Evolutionary conservation across 2,797 vertebrate species (phyloP).

Genomic region (Sarcoramphus papa): DNA sequence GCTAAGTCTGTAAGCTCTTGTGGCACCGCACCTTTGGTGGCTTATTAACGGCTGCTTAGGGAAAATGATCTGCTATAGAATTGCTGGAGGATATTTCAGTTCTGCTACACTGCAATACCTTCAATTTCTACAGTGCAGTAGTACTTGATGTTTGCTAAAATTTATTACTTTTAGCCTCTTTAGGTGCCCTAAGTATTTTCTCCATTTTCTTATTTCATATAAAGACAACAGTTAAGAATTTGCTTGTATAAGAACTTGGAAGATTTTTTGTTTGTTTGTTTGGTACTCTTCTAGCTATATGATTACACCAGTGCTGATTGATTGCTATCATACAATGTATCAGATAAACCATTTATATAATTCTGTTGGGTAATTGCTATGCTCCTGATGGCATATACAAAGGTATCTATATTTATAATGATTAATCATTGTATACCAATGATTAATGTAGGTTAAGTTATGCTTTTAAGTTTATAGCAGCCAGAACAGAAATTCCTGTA

Average conservation of each 20-base stretch:
- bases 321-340: not conserved
- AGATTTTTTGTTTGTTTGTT: not conserved
- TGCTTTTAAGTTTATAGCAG: not conserved
- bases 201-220: not conserved
- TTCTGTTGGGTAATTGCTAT: not conserved
- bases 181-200: not conserved
- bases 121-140: not conserved
- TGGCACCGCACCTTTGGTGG: not conserved
- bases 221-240: not conserved
- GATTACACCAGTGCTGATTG: not conserved
- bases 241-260: not conserved
- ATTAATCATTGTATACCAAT: not conserved
- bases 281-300: not conserved
- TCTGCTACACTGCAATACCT: not conserved
- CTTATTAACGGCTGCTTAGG: not conserved
- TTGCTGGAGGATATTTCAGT: not conserved
- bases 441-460: not conserved
- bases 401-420: not conserved
- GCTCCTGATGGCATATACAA: not conserved
- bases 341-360: not conserved
- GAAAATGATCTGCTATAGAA: not conserved
- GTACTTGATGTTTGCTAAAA: not conserved
- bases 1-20: not conserved
- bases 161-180: not conserved
- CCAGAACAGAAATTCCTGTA: not conserved